Evolutionary conservation across 2,113 vertebrate genomes (phyloP).

Genomic region (Oenanthe melanoleuca): DNA sequence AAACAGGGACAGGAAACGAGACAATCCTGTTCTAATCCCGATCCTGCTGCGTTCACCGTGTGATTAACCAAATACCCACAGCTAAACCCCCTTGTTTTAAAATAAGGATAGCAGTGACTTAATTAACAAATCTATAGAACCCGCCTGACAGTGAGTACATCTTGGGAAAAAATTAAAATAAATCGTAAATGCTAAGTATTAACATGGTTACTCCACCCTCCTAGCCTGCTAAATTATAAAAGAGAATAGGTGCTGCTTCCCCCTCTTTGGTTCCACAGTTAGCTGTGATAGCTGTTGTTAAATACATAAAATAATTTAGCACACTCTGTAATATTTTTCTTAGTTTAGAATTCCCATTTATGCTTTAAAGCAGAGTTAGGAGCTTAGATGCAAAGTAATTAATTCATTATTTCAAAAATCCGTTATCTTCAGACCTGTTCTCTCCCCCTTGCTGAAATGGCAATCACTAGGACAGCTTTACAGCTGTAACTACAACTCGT

Average conservation of each 20-base stretch:
- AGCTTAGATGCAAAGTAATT: neutral
- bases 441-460: neutral
- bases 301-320: neutral
- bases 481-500: neutral
- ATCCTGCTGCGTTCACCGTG: neutral
- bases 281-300: neutral
- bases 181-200: neutral
- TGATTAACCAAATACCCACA: conserved; percentile 11
- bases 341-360: neutral
- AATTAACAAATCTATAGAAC: neutral
- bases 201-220: neutral
- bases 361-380: neutral
- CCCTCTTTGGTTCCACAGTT: neutral
- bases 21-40: conserved; percentile 39
- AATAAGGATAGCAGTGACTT: neutral
- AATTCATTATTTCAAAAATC: neutral
- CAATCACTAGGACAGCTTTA: neutral
- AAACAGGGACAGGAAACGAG: neutral
- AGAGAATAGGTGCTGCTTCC: neutral
- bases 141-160: neutral
- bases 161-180: neutral
- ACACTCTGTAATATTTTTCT: neutral
- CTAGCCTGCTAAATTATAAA: neutral
- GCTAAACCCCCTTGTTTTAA: neutral
- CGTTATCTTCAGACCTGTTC: neutral